Conservation (phyloP, 2,113 vertebrate genomes). For the Lycocorax pyrrhopterus region DNA sequence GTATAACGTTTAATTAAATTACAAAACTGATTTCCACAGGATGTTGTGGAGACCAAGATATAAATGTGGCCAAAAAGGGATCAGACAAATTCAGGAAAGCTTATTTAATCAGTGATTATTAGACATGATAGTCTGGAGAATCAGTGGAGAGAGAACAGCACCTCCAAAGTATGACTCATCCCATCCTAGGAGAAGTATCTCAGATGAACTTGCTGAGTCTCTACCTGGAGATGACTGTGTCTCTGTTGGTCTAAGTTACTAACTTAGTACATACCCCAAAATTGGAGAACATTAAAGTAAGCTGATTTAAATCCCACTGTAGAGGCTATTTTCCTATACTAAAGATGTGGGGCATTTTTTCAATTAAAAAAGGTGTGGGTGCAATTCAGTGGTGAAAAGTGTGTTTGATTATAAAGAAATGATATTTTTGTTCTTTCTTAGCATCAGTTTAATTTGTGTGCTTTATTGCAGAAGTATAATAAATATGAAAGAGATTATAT, state of each 20-base stretch:
- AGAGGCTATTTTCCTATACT: neutral
- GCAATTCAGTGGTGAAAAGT: neutral
- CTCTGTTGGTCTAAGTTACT: neutral
- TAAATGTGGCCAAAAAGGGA: constrained; percentile 47
- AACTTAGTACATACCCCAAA: neutral
- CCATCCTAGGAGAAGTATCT: neutral
- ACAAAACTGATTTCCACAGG: constrained; percentile 37
- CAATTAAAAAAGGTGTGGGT: neutral
- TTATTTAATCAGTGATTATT: constrained; percentile 57
- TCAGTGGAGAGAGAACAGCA: constrained; percentile 22
- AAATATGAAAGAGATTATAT: neutral
- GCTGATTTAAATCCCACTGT: neutral
- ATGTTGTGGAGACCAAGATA: constrained; percentile 39
- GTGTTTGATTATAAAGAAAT: neutral
- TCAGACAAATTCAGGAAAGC: constrained; percentile 29
- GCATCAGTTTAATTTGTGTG: neutral
- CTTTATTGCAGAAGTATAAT: neutral
- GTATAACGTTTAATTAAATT: neutral
- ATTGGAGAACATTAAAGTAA: neutral
- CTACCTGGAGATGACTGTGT: neutral
- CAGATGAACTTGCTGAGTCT: neutral
- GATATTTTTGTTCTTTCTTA: neutral
- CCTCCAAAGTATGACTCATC: constrained; percentile 45
- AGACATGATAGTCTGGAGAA: constrained; percentile 47
- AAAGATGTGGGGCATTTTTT: neutral